A percentile compares a stretch with the other conserved stretches of the same genome.
phyloP scores from a whole-genome alignment of 2,888 invertebrate genomes.

The Tinea semifulvella region DNA sequence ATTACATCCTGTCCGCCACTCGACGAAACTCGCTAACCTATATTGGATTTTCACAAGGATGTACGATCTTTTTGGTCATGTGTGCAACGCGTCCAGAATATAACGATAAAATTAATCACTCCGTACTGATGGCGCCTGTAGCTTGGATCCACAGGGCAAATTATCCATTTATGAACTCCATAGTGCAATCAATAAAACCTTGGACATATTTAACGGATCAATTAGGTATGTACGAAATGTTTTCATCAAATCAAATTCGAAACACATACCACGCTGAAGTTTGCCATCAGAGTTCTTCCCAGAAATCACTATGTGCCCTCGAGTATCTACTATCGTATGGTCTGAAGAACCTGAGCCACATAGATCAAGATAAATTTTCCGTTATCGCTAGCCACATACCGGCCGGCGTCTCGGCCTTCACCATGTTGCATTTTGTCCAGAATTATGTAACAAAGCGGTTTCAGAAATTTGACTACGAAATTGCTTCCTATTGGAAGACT shows the following conservation, averaged over 20 bases:
- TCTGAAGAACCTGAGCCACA: slow-evolving; percentile 32
- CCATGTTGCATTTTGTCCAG: slow-evolving; percentile 46
- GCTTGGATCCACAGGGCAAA: slow-evolving; percentile 36
- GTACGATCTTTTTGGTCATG: slow-evolving; percentile 46
- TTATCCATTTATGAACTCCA: slow-evolving; percentile 35
- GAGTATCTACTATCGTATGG: slow-evolving; percentile 42
- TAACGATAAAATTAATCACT: slow-evolving; percentile 43
- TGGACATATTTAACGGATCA: slow-evolving; percentile 28
- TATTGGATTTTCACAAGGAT: slow-evolving; percentile 53
- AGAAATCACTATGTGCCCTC: slow-evolving; percentile 36
- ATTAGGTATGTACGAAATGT: slow-evolving; percentile 38
- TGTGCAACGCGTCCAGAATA: slow-evolving; percentile 43
- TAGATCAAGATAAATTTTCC: slow-evolving; percentile 35
- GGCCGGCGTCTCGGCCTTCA: slow-evolving; percentile 41
- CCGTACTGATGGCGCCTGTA: slow-evolving; percentile 47
- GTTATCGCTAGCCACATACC: slow-evolving; percentile 45
- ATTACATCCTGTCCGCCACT: slow-evolving; percentile 37
- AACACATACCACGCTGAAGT: slow-evolving; percentile 36
- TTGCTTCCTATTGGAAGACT: slow-evolving; percentile 5
- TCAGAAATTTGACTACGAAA: slow-evolving; percentile 42
- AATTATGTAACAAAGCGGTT: slow-evolving; percentile 38
- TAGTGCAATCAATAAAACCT: slow-evolving; percentile 28
- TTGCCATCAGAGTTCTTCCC: slow-evolving; percentile 29
- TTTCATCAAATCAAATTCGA: slow-evolving; percentile 28
- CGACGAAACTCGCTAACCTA: slow-evolving; percentile 35